A percentile compares a stretch with the other conserved stretches of the same genome.
Conservation (phyloP, 2,113 vertebrate genomes). For the Lasiurus borealis region DNA sequence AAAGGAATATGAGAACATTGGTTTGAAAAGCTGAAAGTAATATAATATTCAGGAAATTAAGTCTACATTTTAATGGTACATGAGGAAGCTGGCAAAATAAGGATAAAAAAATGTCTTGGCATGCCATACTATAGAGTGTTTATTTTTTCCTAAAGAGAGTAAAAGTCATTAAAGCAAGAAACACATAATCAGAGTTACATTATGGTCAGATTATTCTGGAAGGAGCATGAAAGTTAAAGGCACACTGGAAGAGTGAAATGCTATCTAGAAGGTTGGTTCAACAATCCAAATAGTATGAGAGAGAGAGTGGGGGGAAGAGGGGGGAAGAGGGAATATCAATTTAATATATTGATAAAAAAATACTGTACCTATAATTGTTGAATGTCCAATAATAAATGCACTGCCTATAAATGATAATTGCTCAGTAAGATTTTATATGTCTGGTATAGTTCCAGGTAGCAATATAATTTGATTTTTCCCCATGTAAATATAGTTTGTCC, state of each 20-base stretch:
- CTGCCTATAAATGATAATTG: not conserved
- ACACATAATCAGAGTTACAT: not conserved
- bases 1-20: not conserved
- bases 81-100: not conserved
- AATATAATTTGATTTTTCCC: not conserved
- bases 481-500: not conserved
- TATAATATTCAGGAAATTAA: not conserved
- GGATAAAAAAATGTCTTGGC: not conserved
- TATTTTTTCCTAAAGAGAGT: not conserved
- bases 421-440: not conserved
- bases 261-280: not conserved
- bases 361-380: not conserved
- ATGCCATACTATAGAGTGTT: not conserved
- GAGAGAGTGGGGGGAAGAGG: too few relatives aligned
- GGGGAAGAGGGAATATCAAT: not conserved
- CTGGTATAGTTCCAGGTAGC: not conserved
- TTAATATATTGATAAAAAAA: not conserved
- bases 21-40: not conserved
- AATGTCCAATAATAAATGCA: not conserved
- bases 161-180: conserved; percentile 14
- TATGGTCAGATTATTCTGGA: not conserved
- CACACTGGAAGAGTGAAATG: not conserved
- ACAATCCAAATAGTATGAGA: not conserved
- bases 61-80: not conserved
- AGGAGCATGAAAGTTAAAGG: not conserved